Conservation (phyloP, 2,797 vertebrate genomes). For the Poeciliopsis presidionis region DNA sequence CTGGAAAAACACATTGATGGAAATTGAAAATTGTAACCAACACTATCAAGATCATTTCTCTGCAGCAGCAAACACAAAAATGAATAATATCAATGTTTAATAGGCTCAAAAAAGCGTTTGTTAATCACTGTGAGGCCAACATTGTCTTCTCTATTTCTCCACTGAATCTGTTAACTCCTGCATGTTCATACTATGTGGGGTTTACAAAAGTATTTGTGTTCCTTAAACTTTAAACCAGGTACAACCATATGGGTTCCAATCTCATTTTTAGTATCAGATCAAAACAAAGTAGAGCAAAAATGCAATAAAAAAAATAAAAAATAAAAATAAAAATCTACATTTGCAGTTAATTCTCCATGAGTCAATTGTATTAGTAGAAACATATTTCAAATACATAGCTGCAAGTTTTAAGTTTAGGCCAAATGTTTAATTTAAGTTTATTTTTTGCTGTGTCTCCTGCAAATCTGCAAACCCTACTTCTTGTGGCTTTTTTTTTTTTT, state of each 20-base stretch:
- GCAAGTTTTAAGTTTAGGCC: neutral
- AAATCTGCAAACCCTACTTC: neutral
- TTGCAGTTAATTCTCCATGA: neutral
- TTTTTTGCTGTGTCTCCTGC: neutral
- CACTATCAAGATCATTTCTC: conserved; percentile 14
- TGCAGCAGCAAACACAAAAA: conserved; percentile 44
- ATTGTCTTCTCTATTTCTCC: neutral
- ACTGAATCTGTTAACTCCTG: neutral
- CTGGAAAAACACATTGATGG: conserved; percentile 5
- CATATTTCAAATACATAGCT: neutral
- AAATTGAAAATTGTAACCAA: conserved; percentile 16
- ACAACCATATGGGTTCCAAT: neutral
- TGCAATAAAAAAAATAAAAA: neutral
- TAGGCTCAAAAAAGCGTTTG: conserved; percentile 47
- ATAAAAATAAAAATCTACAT: neutral
- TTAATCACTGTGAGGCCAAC: conserved; percentile 31
- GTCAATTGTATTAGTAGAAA: neutral
- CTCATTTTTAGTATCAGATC: neutral
- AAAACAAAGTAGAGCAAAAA: neutral
- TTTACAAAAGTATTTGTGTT: neutral
- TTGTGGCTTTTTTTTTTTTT: neutral
- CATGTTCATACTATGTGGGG: neutral
- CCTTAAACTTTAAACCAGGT: neutral
- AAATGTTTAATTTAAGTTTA: neutral
- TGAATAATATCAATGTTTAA: conserved; percentile 45